phyloP scores from a whole-genome alignment of 2,888 invertebrate genomes.

The Strigamia transsilvanica region DNA sequence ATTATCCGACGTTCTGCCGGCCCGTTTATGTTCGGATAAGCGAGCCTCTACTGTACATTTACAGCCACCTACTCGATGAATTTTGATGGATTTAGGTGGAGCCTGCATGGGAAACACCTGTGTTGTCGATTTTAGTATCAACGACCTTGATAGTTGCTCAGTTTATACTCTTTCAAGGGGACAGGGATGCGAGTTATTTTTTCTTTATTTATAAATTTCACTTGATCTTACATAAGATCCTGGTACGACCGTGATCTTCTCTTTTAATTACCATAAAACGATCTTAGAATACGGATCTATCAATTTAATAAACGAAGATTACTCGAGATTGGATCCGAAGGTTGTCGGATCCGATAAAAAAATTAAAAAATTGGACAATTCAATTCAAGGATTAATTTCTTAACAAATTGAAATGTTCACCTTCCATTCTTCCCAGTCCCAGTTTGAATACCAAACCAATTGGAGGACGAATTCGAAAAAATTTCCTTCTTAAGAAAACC shows the following conservation, averaged over 20 bases:
- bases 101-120: constrained; percentile 26
- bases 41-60: no score
- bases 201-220: neutral
- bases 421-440: neutral
- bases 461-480: neutral
- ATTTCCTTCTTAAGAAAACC: neutral
- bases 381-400: constrained; percentile 1
- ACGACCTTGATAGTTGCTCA: neutral
- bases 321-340: neutral
- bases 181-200: no score
- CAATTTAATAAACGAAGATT: neutral
- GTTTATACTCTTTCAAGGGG: neutral
- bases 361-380: neutral
- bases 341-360: neutral
- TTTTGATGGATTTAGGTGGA: constrained; percentile 33
- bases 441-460: neutral
- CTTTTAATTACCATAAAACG: neutral
- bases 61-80: neutral
- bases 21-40: no score
- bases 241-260: neutral
- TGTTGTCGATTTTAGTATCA: neutral
- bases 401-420: neutral
- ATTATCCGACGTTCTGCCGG: no score
- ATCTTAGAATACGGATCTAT: neutral
- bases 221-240: neutral